Percentiles rank a stretch among this genome's conserved stretches.
phyloP scores from a whole-genome alignment of 1,140 invertebrate species.

The Thaumatotibia leucotreta region DNA sequence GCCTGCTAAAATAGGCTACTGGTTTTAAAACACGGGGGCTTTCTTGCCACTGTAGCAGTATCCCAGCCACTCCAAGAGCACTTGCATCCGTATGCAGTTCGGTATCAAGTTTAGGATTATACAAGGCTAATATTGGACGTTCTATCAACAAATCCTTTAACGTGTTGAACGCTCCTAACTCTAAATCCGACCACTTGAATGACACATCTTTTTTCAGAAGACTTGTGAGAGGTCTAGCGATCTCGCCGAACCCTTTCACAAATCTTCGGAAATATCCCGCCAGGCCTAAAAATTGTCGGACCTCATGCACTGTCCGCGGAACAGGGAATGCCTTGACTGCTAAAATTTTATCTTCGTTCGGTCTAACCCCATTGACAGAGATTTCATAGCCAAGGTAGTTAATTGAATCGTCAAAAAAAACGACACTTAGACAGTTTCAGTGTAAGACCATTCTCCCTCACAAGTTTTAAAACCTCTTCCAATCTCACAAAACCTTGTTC shows the following conservation, averaged over 20 bases:
- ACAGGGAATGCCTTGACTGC: constrained; percentile 23
- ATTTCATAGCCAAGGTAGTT: constrained; percentile 33
- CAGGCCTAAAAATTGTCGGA: constrained; percentile 27
- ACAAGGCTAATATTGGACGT: constrained; percentile 44
- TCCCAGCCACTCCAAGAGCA: constrained; percentile 33
- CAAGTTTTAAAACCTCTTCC: constrained; percentile 20
- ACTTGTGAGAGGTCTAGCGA: constrained; percentile 33
- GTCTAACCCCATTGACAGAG: constrained; percentile 23
- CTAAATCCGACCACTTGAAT: constrained; percentile 32
- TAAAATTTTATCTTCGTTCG: constrained; percentile 21
- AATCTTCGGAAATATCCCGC: constrained; percentile 40
- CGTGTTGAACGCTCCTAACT: constrained; percentile 22
- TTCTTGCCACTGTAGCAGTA: constrained; percentile 28
- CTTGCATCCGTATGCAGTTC: constrained; percentile 37
- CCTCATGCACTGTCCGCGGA: constrained; percentile 24
- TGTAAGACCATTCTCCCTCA: constrained; percentile 17
- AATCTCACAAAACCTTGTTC: constrained; percentile 35
- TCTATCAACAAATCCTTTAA: constrained; percentile 26
- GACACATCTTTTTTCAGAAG: constrained; percentile 32
- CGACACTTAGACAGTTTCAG: constrained; percentile 27
- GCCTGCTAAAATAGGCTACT: constrained; percentile 32
- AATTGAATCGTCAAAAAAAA: constrained; percentile 19
- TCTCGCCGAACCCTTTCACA: constrained; percentile 30
- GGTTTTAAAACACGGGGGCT: constrained; percentile 21
- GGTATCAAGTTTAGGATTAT: constrained; percentile 38